Percentiles rank a stretch among this genome's conserved stretches.
These are phyloP conservation scores for Pteromalus puparum DNA, from an alignment of 1,140 invertebrate genomes.

Conservation along the genomic window DNA sequence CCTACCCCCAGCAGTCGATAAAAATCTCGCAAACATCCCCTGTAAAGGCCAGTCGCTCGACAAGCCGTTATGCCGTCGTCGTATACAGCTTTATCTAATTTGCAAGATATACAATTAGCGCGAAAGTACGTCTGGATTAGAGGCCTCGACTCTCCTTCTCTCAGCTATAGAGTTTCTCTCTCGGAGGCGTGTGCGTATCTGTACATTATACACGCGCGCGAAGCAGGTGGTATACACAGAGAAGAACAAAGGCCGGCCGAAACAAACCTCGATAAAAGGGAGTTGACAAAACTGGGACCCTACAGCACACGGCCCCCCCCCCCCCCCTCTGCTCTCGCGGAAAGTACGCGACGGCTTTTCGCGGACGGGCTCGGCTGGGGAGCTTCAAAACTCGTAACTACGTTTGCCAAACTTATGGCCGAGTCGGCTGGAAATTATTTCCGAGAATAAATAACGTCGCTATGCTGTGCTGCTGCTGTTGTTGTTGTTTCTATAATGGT, in stretches of 20 bases:
- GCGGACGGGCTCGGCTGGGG: not conserved
- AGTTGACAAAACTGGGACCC: conserved; percentile 33
- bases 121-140: conserved; percentile 42
- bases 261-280: conserved; percentile 36
- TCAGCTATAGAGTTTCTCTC: not conserved
- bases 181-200: not conserved
- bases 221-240: conserved; percentile 11
- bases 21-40: not conserved
- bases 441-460: conserved; percentile 17
- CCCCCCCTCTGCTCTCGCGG: not conserved
- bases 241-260: not conserved
- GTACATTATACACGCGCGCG: too few relatives aligned
- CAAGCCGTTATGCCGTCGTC: not conserved
- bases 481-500: not conserved
- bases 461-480: too few relatives aligned
- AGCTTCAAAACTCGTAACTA: conserved; percentile 26
- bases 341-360: conserved; percentile 27
- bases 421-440: conserved; percentile 30
- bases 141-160: not conserved
- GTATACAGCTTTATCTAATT: conserved; percentile 29
- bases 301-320: too few relatives aligned
- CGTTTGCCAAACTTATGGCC: conserved; percentile 41
- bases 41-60: not conserved
- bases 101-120: conserved; percentile 43
- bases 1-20: not conserved